Conservation (phyloP, 2,113 vertebrate genomes). For the Oostethus manadensis region DNA sequence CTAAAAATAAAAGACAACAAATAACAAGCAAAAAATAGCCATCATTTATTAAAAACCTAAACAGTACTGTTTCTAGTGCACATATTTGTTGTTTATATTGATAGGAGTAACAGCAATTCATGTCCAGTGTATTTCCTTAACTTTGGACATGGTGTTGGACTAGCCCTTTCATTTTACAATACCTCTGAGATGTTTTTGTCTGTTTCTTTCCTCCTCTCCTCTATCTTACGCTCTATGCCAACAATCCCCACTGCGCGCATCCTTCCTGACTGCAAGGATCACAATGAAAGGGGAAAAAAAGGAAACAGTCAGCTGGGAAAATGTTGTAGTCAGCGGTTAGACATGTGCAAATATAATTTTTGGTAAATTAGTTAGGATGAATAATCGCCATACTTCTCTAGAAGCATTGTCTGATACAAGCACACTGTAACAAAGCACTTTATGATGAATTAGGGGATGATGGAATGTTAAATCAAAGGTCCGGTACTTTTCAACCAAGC, state of each 20-base stretch:
- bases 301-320: slow-evolving; percentile 4
- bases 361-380: not conserved
- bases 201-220: slow-evolving; percentile 97
- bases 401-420: not conserved
- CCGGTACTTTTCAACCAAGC: not conserved
- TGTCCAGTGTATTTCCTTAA: not conserved
- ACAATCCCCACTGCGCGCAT: slow-evolving; percentile 93
- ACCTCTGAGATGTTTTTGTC: slow-evolving; percentile 99
- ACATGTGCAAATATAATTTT: not conserved
- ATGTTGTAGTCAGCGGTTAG: not conserved
- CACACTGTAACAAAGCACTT: not conserved
- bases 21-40: slow-evolving; percentile 16
- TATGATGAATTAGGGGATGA: not conserved
- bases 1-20: slow-evolving; percentile 60
- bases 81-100: not conserved
- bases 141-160: not conserved
- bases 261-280: slow-evolving; percentile 82
- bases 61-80: no score
- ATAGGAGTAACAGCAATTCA: not conserved
- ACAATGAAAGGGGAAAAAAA: slow-evolving; percentile 61
- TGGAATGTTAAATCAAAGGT: not conserved
- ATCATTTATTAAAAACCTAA: slow-evolving; percentile 15
- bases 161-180: slow-evolving; percentile 31
- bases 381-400: not conserved
- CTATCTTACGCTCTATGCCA: slow-evolving; percentile 95